Conservation (phyloP, 2,797 vertebrate species). For the Arnoldichthys spilopterus region DNA sequence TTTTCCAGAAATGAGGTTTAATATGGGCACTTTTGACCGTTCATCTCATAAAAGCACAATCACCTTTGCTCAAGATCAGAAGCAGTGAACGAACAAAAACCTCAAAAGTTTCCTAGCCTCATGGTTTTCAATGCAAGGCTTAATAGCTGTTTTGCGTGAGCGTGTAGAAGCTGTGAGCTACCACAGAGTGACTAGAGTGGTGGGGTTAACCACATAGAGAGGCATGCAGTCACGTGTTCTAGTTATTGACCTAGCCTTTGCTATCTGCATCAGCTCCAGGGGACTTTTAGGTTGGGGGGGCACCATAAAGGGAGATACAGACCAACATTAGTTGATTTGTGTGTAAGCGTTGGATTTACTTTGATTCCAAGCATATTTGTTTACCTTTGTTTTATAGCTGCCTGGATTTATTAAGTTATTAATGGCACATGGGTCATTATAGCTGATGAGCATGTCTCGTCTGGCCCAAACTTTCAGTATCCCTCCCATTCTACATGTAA, state of each 20-base stretch:
- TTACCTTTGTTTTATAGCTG: not conserved
- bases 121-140: conserved; percentile 3
- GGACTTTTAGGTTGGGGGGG: not conserved
- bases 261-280: not conserved
- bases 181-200: not conserved
- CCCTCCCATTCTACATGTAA: too few species aligned
- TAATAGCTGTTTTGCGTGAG: not conserved
- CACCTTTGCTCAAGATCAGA: not conserved
- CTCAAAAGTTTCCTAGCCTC: not conserved
- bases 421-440: not conserved
- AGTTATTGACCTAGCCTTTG: not conserved
- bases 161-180: not conserved
- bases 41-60: not conserved
- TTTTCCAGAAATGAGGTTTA: too few species aligned
- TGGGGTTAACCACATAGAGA: not conserved
- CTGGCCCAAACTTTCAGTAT: too few species aligned
- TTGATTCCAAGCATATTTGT: not conserved
- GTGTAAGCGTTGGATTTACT: not conserved
- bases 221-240: not conserved
- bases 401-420: not conserved
- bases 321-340: not conserved
- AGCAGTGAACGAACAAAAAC: not conserved
- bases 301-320: too few species aligned
- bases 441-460: too few species aligned
- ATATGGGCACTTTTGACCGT: not conserved